Conservation (phyloP, 2,113 vertebrate species). For the Trogon melanurus region DNA sequence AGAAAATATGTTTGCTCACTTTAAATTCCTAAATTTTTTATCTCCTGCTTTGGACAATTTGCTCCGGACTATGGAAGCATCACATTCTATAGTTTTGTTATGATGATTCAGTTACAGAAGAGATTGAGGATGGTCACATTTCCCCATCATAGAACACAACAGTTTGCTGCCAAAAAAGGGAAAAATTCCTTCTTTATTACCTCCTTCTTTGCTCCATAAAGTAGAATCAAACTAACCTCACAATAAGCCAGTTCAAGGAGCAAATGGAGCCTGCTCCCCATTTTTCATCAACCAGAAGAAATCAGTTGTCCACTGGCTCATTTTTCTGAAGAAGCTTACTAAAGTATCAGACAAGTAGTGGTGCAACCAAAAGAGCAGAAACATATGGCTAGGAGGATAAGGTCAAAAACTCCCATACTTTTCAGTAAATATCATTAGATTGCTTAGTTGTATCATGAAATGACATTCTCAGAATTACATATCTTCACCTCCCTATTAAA, state of each 20-base stretch:
- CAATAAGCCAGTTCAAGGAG: neutral
- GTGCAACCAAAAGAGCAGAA: neutral
- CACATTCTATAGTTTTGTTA: neutral
- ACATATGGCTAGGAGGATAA: neutral
- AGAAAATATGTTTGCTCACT: neutral
- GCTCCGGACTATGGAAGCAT: neutral
- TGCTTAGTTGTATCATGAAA: neutral
- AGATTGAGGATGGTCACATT: neutral
- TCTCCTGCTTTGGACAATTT: neutral
- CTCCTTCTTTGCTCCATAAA: accelerated
- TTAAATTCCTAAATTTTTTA: neutral
- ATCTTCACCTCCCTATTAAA: neutral
- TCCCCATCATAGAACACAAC: neutral
- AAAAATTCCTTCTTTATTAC: neutral
- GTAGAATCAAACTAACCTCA: neutral
- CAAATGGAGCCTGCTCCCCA: neutral
- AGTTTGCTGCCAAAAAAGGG: neutral
- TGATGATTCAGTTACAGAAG: neutral
- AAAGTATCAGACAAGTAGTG: neutral
- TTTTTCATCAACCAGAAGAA: neutral
- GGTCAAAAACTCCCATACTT: neutral
- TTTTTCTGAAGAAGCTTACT: neutral
- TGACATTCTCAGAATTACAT: neutral
- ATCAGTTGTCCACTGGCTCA: neutral
- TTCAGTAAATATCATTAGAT: neutral